A percentile compares a stretch with the other conserved stretches of the same genome.
phyloP scores from a whole-genome alignment of 2,888 invertebrate genomes.

The Noctua pronuba region DNA sequence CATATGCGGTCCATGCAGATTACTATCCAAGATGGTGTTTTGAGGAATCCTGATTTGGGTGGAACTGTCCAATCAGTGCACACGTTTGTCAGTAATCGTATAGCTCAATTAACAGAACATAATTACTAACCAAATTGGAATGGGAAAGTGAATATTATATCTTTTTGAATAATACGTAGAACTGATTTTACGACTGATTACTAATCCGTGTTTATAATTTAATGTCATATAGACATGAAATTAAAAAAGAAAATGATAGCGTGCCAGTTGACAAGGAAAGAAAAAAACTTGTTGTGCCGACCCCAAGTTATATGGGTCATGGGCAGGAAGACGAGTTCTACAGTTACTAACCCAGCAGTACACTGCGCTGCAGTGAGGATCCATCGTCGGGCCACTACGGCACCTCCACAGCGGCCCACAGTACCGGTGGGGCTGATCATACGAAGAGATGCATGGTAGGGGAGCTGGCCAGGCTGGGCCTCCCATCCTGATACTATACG shows the following conservation, averaged over 20 bases:
- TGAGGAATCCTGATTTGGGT: too few species aligned
- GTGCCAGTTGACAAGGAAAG: not conserved
- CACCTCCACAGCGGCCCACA: slow-evolving; percentile 7
- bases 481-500: slow-evolving; percentile 23
- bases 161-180: not conserved
- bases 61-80: not conserved
- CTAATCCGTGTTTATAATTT: too few species aligned
- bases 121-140: too few species aligned
- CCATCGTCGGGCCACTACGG: slow-evolving; percentile 5
- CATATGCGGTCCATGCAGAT: not conserved
- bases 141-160: not conserved
- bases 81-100: not conserved
- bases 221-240: too few species aligned
- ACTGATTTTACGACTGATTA: not conserved
- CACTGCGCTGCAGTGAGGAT: slow-evolving; percentile 16
- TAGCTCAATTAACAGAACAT: not conserved
- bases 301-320: not conserved
- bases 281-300: not conserved
- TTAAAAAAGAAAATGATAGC: too few species aligned
- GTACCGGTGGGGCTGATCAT: not conserved
- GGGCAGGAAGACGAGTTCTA: not conserved
- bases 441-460: slow-evolving; percentile 16
- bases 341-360: slow-evolving; percentile 3
- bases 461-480: not conserved
- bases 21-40: too few species aligned